Evolutionary conservation across 2,888 invertebrate genomes (phyloP).

Genomic region (Synergus gifuensis): DNA sequence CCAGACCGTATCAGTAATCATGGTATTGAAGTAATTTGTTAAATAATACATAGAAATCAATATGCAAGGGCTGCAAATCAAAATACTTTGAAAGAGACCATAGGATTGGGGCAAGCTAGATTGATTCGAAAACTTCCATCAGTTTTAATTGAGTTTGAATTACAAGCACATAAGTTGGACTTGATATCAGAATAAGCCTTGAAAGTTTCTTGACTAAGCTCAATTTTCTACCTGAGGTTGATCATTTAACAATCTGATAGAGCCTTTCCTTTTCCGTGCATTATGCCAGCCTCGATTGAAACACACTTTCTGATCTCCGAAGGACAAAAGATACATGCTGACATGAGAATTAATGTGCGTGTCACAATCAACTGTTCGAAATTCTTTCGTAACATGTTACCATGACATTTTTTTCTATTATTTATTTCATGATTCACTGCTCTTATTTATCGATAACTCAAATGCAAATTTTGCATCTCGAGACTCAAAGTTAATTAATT

Average conservation of each 20-base stretch:
- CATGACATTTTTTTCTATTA: not conserved
- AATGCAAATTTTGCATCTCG: not conserved
- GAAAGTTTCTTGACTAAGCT: constrained; percentile 24
- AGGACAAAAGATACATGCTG: constrained; percentile 9
- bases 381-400: not conserved
- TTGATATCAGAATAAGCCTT: constrained; percentile 17
- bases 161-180: not conserved
- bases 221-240: constrained; percentile 17
- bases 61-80: not conserved
- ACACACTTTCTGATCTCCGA: constrained; percentile 11
- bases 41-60: not conserved
- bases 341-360: constrained; percentile 13
- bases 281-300: constrained; percentile 2
- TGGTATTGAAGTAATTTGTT: not conserved
- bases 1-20: not conserved
- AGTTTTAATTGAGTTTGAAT: constrained; percentile 5
- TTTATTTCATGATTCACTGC: not conserved
- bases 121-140: not conserved
- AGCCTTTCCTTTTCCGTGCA: constrained; percentile 32
- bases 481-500: constrained; percentile 12
- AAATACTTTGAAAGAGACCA: not conserved
- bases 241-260: constrained; percentile 22
- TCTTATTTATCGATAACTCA: too few relatives aligned
- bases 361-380: constrained; percentile 33
- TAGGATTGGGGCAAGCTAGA: not conserved